Percentiles rank a stretch among this genome's conserved stretches.
Conservation (phyloP, 2,888 invertebrate species). For the Euclidia mi region DNA sequence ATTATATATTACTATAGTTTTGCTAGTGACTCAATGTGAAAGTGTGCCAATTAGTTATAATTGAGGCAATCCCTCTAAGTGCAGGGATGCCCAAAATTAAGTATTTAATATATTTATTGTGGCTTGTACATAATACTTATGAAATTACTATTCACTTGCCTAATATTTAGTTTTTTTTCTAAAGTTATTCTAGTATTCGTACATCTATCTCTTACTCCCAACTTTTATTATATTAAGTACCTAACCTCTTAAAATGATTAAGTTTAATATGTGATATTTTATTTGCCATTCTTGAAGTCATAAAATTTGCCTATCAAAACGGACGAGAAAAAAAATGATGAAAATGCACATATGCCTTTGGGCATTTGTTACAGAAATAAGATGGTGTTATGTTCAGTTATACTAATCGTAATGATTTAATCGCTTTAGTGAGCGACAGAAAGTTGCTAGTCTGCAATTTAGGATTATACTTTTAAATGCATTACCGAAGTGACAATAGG, state of each 20-base stretch:
- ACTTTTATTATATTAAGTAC: slow-evolving; percentile 25
- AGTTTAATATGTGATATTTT: slow-evolving; percentile 27
- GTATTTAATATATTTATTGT: slow-evolving; percentile 81
- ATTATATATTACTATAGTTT: slow-evolving; percentile 76
- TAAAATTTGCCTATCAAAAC: background rate
- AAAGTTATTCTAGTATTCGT: slow-evolving; percentile 49
- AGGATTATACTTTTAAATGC: background rate
- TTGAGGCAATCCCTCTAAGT: slow-evolving; percentile 55
- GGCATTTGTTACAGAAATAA: too few species aligned
- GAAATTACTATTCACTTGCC: slow-evolving; percentile 63
- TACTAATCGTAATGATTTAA: too few species aligned
- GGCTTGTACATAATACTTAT: slow-evolving; percentile 74
- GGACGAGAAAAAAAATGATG: background rate
- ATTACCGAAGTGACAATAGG: background rate
- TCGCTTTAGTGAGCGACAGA: background rate
- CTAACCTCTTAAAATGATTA: slow-evolving; percentile 11
- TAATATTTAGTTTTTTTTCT: slow-evolving; percentile 57
- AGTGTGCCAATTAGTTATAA: slow-evolving; percentile 88
- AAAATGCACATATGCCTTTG: too few species aligned
- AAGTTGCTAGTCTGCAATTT: slow-evolving; percentile 5
- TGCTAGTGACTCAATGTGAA: slow-evolving; percentile 89
- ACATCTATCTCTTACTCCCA: slow-evolving; percentile 53
- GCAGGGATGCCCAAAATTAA: slow-evolving; percentile 68
- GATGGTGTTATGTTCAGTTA: too few species aligned
- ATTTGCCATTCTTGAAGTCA: background rate